Base-by-base conservation (phyloP, 2,888 invertebrate genomes). In the Barypeithes pellucidus region DNA sequence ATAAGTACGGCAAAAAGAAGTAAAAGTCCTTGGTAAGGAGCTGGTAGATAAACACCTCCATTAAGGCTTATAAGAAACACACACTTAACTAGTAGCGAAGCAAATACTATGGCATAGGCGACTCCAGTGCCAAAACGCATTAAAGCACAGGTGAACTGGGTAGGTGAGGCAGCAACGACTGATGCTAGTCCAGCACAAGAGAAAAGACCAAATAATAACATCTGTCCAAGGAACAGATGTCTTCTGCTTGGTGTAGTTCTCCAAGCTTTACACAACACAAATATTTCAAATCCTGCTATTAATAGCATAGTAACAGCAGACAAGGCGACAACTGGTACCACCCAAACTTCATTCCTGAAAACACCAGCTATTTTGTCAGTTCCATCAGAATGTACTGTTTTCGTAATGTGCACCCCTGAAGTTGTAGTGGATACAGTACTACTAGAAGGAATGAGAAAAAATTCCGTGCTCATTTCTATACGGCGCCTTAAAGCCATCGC, bases 21-120 rank as follows among this genome's bases (percentile, higher is more conserved):
- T 79, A 98, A 89, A 29, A 97, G 89, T 76, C 92, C 94, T 87
- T 97, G 97, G 86, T 97, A 97, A 12, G 95, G 94, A 7, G 97
- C 96, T 66, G 96, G 96, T 67, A 97, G 89, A 84, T 97, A 97
- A 61, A 96, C 95, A 75, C 95, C 96, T 66, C 94, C 93, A 86
- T 97, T 96, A 75, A 97, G 90, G 83, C 96, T 96, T 79, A 97
- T 91, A 74, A 97, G 90, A 85, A 97, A 97, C 79, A 97, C 95
- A 86, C 96, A 95, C 87, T 98, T 97, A 77, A 97, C 97, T 80
- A 98, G 90, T 61, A 98, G 89, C 0, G 97, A 94, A 45, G 96
- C 94, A 86, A 97, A 97, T 73, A 96, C 94, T 69, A 97, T 89
- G 65, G 95, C 93, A 80, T 95, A 94, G 8, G 95, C 90, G 14